phyloP scores from a whole-genome alignment of 2,888 invertebrate genomes.

The Tipula lateralis region DNA sequence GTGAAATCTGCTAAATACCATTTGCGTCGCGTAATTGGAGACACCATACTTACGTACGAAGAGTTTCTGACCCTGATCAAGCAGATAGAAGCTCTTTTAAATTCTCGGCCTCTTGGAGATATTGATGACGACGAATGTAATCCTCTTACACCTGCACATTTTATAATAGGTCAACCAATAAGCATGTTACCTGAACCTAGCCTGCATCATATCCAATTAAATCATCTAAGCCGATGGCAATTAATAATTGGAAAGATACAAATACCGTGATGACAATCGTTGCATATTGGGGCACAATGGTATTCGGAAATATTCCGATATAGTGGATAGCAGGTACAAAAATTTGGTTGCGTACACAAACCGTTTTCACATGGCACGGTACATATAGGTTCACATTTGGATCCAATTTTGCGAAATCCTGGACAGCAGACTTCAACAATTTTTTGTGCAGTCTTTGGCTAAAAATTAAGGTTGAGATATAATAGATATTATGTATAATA shows the following conservation, averaged over 20 bases:
- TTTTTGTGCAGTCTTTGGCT: not conserved
- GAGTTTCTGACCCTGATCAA: no score
- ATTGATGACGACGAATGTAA: no score
- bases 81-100: no score
- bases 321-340: not conserved
- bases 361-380: not conserved
- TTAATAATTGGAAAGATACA: constrained; percentile 26
- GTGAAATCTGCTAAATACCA: no score
- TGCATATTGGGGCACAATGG: constrained; percentile 57
- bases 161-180: no score
- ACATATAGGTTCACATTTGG: not conserved
- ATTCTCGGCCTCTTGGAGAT: no score
- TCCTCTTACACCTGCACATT: no score
- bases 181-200: no score
- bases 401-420: not conserved
- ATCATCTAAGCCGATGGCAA: no score
- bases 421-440: not conserved
- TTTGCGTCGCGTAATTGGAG: no score
- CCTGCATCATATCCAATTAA: no score
- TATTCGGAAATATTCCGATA: not conserved
- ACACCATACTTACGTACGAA: no score
- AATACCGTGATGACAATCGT: constrained; percentile 51
- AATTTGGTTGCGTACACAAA: constrained; percentile 2
- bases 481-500: not conserved
- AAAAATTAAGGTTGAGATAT: not conserved